phyloP scores from a whole-genome alignment of 2,797 vertebrate species.

The Phyllotis vaccarum region DNA sequence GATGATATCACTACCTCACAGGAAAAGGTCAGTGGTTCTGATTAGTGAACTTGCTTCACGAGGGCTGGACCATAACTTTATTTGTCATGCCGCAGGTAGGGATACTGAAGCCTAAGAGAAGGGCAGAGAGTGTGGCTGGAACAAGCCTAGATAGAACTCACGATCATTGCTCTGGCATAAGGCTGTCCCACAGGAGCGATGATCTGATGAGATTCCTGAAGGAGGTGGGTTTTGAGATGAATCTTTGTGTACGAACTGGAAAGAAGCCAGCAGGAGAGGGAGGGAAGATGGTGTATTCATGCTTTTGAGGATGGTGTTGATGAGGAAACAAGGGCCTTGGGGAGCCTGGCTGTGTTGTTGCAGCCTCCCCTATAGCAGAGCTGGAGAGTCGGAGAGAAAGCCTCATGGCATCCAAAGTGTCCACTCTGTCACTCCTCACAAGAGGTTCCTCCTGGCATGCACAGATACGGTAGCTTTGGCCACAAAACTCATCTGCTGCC shows the following conservation, averaged over 20 bases:
- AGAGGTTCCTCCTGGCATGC: not conserved
- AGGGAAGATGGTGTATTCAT: not conserved
- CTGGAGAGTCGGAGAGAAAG: not conserved
- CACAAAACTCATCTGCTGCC: too few relatives aligned
- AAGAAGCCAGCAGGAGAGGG: not conserved
- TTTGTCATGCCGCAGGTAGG: not conserved
- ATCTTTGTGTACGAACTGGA: not conserved
- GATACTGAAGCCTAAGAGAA: not conserved
- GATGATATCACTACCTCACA: not conserved
- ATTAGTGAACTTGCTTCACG: rapidly evolving
- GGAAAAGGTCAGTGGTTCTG: not conserved
- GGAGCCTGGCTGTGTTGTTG: too few relatives aligned
- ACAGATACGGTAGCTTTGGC: not conserved
- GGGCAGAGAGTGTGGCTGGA: not conserved
- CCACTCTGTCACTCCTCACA: not conserved
- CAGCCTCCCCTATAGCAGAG: not conserved
- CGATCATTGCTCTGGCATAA: not conserved
- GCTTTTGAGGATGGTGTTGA: not conserved
- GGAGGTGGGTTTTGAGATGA: not conserved
- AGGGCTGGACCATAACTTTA: not conserved
- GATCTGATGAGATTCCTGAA: not conserved
- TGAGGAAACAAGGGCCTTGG: not conserved
- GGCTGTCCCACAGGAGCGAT: rapidly evolving
- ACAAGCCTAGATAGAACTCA: not conserved
- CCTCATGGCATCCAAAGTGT: not conserved